Evolutionary conservation across 1,140 invertebrate genomes (phyloP).

Genomic region (Metopolophium dirhodum): DNA sequence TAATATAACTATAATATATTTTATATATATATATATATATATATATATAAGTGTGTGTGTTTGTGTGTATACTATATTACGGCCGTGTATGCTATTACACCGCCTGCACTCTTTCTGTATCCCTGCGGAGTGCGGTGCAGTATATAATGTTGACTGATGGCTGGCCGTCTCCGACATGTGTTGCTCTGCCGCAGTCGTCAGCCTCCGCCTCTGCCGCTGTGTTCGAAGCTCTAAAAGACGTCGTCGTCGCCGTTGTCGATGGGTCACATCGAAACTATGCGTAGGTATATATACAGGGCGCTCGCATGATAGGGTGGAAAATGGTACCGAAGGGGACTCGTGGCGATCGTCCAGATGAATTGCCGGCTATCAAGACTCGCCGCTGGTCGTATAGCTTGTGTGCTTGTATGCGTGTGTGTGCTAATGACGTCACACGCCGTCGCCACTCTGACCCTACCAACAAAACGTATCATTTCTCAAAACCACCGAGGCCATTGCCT

Average conservation of each 20-base stretch:
- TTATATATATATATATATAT: not conserved
- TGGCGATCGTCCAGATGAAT: conserved; percentile 41
- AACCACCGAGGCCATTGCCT: not conserved
- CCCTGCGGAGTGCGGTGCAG: not conserved
- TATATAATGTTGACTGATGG: conserved; percentile 47
- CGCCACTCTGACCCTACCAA: not conserved
- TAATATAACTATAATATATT: not conserved
- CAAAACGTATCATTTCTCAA: conserved; percentile 41
- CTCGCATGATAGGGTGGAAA: not conserved
- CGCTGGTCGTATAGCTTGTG: not conserved
- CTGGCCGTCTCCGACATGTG: conserved; percentile 50
- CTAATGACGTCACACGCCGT: conserved; percentile 44
- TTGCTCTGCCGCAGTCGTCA: not conserved
- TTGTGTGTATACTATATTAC: not conserved
- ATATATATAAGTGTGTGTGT: not conserved
- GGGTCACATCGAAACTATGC: not conserved
- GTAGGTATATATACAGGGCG: not conserved
- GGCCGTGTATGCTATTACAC: not conserved
- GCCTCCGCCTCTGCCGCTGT: not conserved
- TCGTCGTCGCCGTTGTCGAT: not conserved
- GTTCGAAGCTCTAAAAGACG: not conserved
- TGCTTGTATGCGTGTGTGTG: not conserved
- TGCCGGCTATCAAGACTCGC: not conserved
- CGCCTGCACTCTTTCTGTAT: not conserved
- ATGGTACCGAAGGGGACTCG: not conserved